Evolutionary conservation across 1,140 invertebrate genomes (phyloP).

Genomic region (Schlechtendalia chinensis): DNA sequence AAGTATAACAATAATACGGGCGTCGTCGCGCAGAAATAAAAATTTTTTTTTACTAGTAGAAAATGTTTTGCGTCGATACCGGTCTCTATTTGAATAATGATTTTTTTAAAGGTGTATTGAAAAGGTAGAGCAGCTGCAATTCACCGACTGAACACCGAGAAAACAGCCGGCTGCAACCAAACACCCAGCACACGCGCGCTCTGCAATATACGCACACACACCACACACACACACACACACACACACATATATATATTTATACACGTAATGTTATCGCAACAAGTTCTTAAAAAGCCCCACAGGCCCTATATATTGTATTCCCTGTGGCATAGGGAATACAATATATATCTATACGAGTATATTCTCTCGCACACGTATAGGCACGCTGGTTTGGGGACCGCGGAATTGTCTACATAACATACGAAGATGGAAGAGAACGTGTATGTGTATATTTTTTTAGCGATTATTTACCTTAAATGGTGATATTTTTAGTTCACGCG

Average conservation of each 20-base stretch:
- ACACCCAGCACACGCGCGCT: slow-evolving; percentile 40
- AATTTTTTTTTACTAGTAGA: not conserved
- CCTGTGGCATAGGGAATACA: no score
- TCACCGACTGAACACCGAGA: slow-evolving; percentile 2
- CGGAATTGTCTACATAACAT: not conserved
- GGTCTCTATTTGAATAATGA: slow-evolving; percentile 49
- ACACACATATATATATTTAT: not conserved
- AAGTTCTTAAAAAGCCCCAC: slow-evolving; percentile 43
- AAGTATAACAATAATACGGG: not conserved
- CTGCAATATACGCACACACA: not conserved
- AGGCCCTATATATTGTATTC: not conserved
- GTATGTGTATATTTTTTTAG: slow-evolving; percentile 17
- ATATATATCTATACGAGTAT: not conserved
- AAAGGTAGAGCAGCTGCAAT: slow-evolving; percentile 44
- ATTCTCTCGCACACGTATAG: not conserved
- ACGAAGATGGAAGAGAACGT: slow-evolving; percentile 3
- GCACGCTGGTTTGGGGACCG: no score
- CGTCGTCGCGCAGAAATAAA: not conserved
- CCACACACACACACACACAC: not conserved
- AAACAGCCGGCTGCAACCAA: slow-evolving; percentile 45
- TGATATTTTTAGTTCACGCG: slow-evolving; percentile 42
- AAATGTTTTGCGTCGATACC: slow-evolving; percentile 35
- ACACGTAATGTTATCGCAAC: slow-evolving; percentile 35
- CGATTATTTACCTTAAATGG: slow-evolving; percentile 46
- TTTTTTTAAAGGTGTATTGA: slow-evolving; percentile 41